A percentile compares a stretch with the other conserved stretches of the same genome.
Evolutionary conservation across 2,797 vertebrate species (phyloP).

Genomic region (Cyprinodon diabolis): DNA sequence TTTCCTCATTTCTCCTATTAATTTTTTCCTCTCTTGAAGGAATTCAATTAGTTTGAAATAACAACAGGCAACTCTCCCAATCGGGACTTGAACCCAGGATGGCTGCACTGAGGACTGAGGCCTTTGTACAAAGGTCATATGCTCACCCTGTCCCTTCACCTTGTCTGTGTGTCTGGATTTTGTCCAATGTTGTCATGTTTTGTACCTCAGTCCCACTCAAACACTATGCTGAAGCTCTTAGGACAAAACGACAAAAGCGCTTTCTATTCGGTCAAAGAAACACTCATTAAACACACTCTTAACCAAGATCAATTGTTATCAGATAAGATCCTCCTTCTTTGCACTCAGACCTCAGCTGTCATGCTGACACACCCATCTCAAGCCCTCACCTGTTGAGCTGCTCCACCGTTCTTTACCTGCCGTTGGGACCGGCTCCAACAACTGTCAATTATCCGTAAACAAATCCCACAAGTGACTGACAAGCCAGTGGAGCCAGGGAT

Average conservation of each 20-base stretch:
- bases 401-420: conserved; percentile 73
- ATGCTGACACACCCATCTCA: conserved; percentile 44
- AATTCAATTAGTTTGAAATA: too few species aligned
- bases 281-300: conserved; percentile 22
- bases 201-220: not conserved
- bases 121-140: too few species aligned
- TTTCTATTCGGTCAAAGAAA: conserved; percentile 26
- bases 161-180: not conserved
- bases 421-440: conserved; percentile 80
- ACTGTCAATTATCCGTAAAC: conserved; percentile 87
- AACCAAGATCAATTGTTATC: conserved; percentile 37
- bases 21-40: too few species aligned
- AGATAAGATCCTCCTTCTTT: conserved; percentile 21
- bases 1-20: too few species aligned
- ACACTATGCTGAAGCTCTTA: conserved; percentile 6
- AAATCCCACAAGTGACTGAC: conserved; percentile 81
- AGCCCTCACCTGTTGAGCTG: conserved; percentile 66
- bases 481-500: conserved; percentile 81
- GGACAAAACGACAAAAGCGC: conserved; percentile 17
- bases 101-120: too few species aligned
- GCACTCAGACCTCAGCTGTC: conserved; percentile 27
- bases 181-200: not conserved
- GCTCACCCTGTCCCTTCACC: too few species aligned
- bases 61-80: too few species aligned
- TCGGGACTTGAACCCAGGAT: too few species aligned